These are phyloP conservation scores for Coregonus sp. DNA, from an alignment of 2,797 vertebrate species.

Conservation along the genomic window DNA sequence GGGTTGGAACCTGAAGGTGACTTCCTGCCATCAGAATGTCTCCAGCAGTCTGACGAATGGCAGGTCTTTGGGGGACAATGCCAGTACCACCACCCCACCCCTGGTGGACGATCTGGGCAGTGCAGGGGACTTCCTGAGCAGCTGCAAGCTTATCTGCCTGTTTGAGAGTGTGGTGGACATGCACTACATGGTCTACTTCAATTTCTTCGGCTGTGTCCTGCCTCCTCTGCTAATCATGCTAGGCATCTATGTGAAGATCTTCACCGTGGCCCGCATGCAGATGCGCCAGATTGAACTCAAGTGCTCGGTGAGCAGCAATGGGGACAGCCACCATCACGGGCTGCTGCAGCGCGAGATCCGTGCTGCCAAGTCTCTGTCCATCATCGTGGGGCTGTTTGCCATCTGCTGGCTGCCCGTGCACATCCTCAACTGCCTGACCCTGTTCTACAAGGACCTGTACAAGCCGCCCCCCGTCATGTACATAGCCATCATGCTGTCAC, in stretches of 20 bases:
- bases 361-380: conserved; percentile 92
- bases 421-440: conserved; percentile 88
- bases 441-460: conserved; percentile 59
- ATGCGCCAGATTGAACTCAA: conserved; percentile 89
- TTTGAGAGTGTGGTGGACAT: conserved; percentile 95
- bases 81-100: fast-evolving
- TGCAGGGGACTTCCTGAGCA: not conserved
- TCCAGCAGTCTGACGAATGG: conserved; percentile 37
- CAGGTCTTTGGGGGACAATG: conserved; percentile 14
- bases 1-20: conserved; percentile 84
- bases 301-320: conserved; percentile 72
- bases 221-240: conserved; percentile 92
- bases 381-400: conserved; percentile 95
- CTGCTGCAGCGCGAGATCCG: conserved; percentile 91
- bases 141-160: conserved; percentile 78
- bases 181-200: conserved; percentile 99
- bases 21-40: conserved; percentile 19
- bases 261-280: conserved; percentile 91
- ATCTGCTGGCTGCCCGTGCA: conserved; percentile 97
- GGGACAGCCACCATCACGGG: conserved; percentile 82
- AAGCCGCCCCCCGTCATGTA: conserved; percentile 78
- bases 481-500: conserved; percentile 88
- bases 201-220: conserved; percentile 94
- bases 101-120: not conserved
- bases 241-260: conserved; percentile 93